These are phyloP conservation scores for Arctocebus calabarensis DNA, from an alignment of 2,797 vertebrate genomes.

Conservation along the genomic window DNA sequence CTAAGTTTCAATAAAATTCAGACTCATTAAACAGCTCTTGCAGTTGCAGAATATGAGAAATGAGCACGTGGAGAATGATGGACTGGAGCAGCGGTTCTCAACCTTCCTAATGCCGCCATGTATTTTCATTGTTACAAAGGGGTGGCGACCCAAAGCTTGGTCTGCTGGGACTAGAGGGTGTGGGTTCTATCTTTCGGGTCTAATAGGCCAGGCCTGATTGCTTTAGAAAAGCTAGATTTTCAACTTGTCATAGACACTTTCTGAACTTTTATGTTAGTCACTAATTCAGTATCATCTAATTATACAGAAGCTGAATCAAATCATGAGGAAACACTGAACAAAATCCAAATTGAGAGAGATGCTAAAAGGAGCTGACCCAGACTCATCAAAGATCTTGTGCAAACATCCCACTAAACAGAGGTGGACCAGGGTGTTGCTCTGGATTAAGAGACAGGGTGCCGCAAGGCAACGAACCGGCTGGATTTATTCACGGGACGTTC, in stretches of 20 bases:
- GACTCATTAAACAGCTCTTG: constrained; percentile 31
- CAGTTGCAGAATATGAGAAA: constrained; percentile 32
- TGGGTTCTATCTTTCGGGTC: not conserved
- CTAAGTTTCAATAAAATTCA: not conserved
- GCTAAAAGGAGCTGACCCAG: not conserved
- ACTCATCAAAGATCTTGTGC: not conserved
- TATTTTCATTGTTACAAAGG: too few species aligned
- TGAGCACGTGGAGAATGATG: not conserved
- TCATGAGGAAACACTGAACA: not conserved
- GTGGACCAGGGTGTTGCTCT: not conserved
- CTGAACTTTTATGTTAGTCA: constrained; percentile 23
- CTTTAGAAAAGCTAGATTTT: constrained; percentile 46
- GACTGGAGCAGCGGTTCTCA: too few species aligned
- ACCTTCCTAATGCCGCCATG: too few species aligned
- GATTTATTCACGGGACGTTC: not conserved
- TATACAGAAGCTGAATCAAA: not conserved
- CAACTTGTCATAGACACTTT: not conserved
- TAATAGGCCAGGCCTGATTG: not conserved
- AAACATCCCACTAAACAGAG: not conserved
- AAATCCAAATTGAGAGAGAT: not conserved
- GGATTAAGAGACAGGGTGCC: not conserved
- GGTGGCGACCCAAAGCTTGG: too few species aligned
- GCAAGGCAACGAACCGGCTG: not conserved
- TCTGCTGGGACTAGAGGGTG: not conserved
- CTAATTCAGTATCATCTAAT: constrained; percentile 44